phyloP scores from a whole-genome alignment of 2,888 invertebrate genomes.

The Taphrorychus bicolor region DNA sequence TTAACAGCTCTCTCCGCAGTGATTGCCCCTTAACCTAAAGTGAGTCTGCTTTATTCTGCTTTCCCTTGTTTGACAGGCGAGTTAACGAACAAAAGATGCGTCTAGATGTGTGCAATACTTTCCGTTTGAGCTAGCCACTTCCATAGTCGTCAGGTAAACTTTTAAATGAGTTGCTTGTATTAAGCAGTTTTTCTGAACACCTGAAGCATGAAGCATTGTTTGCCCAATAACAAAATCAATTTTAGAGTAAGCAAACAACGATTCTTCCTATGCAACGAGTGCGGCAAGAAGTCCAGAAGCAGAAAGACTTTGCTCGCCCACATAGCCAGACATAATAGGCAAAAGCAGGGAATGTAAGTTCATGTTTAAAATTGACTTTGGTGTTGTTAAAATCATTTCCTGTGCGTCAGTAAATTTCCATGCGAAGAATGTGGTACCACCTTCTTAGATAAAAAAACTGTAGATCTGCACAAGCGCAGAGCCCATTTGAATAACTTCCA shows the following conservation, averaged over 20 bases:
- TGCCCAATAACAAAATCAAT: too few relatives aligned
- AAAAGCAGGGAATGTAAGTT: slow-evolving; percentile 24
- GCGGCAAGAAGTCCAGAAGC: slow-evolving; percentile 16
- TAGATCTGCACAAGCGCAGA: slow-evolving; percentile 48
- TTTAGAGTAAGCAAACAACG: background rate
- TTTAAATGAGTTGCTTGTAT: too few relatives aligned
- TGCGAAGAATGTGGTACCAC: slow-evolving; percentile 44
- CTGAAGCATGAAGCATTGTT: too few relatives aligned
- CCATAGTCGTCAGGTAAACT: too few relatives aligned
- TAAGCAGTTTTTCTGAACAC: too few relatives aligned
- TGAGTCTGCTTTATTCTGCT: too few relatives aligned
- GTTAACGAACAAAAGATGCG: too few relatives aligned
- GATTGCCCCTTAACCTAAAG: too few relatives aligned
- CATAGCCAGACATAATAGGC: slow-evolving; percentile 13
- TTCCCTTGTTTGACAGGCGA: too few relatives aligned
- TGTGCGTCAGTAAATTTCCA: slow-evolving; percentile 12
- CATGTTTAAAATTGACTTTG: background rate
- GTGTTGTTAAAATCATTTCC: background rate
- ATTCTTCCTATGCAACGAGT: slow-evolving; percentile 17
- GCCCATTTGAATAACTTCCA: slow-evolving; percentile 60
- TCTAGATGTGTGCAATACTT: too few relatives aligned
- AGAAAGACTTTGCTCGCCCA: slow-evolving; percentile 12
- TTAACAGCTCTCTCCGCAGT: too few relatives aligned
- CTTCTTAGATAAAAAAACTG: slow-evolving; percentile 41
- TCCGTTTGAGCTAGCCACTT: too few relatives aligned